These are phyloP conservation scores for Litoditis marina DNA, from an alignment of 2,888 invertebrate genomes.

Conservation along the genomic window DNA sequence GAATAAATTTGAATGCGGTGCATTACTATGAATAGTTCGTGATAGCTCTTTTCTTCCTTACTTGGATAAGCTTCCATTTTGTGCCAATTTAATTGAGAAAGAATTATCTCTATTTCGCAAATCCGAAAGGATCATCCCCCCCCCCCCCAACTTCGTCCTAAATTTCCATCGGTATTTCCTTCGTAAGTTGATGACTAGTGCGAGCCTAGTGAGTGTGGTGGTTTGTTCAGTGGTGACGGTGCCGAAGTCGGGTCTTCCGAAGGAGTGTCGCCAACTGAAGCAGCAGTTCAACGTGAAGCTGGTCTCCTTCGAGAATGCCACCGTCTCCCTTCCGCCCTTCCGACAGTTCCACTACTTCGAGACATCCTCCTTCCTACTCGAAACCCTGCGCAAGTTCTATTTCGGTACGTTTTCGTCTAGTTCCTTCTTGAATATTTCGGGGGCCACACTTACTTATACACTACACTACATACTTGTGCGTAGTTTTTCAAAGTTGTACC, in stretches of 20 bases:
- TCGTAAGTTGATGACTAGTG: too few species aligned
- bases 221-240: slow-evolving; percentile 78
- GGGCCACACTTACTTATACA: too few species aligned
- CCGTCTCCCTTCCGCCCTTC: slow-evolving; percentile 84
- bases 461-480: too few species aligned
- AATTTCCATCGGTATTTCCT: too few species aligned
- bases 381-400: slow-evolving; percentile 81
- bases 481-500: neutral
- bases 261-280: slow-evolving; percentile 76
- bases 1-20: too few species aligned
- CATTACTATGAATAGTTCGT: neutral
- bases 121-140: too few species aligned
- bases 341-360: slow-evolving; percentile 82
- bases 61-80: too few species aligned
- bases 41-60: neutral
- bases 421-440: neutral
- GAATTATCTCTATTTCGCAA: too few species aligned
- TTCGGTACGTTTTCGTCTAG: slow-evolving; percentile 63
- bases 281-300: slow-evolving; percentile 80
- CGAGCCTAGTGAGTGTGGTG: too few species aligned
- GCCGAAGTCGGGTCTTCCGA: slow-evolving; percentile 72
- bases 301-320: slow-evolving; percentile 89
- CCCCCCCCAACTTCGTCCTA: too few species aligned
- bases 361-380: slow-evolving; percentile 78
- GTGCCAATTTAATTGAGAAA: too few species aligned